Conservation (phyloP, 2,888 invertebrate genomes). For the Pilophorus perplexus region DNA sequence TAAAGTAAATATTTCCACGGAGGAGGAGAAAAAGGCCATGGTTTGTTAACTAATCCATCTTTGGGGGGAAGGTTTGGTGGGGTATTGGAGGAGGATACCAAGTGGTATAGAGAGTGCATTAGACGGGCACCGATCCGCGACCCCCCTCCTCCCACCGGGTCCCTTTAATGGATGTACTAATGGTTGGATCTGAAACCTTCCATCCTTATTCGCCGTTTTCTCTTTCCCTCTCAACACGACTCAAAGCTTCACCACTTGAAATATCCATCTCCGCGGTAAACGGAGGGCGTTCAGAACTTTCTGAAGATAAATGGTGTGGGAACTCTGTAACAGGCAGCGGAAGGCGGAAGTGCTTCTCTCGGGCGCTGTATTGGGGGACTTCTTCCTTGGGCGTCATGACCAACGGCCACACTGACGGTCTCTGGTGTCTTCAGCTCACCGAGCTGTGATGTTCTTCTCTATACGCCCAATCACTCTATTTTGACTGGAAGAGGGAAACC, state of each 20-base stretch:
- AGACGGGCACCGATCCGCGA: slow-evolving; percentile 37
- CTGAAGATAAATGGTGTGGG: no score
- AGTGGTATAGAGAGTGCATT: slow-evolving; percentile 15
- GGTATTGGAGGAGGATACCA: neutral
- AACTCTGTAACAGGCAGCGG: no score
- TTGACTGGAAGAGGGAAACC: no score
- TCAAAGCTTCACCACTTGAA: slow-evolving; percentile 1
- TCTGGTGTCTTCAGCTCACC: no score
- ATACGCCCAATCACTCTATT: no score
- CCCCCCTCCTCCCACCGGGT: slow-evolving; percentile 3
- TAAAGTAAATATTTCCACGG: slow-evolving; percentile 20
- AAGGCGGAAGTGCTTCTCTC: no score
- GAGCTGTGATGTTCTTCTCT: no score
- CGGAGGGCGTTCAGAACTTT: no score
- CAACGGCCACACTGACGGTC: no score
- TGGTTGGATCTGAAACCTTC: slow-evolving; percentile 13
- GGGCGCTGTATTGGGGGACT: no score
- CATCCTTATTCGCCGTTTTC: neutral
- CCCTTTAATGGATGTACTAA: slow-evolving; percentile 41
- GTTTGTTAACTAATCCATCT: slow-evolving; percentile 39
- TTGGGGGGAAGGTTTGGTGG: slow-evolving; percentile 1
- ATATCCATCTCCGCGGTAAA: slow-evolving; percentile 28
- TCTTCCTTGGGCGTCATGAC: no score
- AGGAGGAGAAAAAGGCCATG: neutral
- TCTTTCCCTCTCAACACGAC: neutral